Base-by-base conservation (phyloP, 2,888 invertebrate genomes). In the Tipula helvola region DNA sequence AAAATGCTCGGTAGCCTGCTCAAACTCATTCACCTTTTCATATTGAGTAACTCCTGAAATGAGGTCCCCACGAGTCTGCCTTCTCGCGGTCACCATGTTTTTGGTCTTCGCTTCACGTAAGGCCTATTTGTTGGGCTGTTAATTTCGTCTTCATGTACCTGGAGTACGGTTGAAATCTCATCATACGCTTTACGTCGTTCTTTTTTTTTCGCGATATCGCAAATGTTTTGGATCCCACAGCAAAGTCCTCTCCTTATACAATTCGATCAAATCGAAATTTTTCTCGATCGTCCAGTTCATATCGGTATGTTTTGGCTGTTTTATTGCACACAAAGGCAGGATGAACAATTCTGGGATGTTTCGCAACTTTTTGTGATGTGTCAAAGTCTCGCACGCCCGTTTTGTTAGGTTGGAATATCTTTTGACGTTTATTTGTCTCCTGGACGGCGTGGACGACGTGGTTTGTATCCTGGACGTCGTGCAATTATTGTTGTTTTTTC, bases 221-320 rank as follows among this genome's bases (percentile, higher is more conserved):
- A 12, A 41, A 85, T 85, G 18, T 18, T 39, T 41, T 42, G 85
- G 85, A 85, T 85, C 85, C 85, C 85, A 85, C 16, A 85, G 10
- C 28, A 85, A 39, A 0, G 39, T 42, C 2, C 42, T n/a, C 18
- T 10, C n/a, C 18, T 42, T 85, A 85, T 85, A 85, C 12, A 42
- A 42, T 42, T 85, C 85, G 42, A 85, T 85, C 18, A 85, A 12
- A 18, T 85, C 85, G 42, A 85, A n/a, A 41, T 16, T 85, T 18
- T 85, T 85, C 42, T 85, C 85, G 42, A 41, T 42, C 18, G 42
- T 42, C 85, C 85, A 85, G n/a, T n/a, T n/a, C 85, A 85, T 85
- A 12, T 16, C 42, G 8, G 39, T 16, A 41, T 36, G 39, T 84
- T 84, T 84, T 36, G n/a, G 10, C 7, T 71, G 28, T 57, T 57